phyloP scores from a whole-genome alignment of 1,140 invertebrate genomes.

The Trachymyrmex cornetzi region DNA sequence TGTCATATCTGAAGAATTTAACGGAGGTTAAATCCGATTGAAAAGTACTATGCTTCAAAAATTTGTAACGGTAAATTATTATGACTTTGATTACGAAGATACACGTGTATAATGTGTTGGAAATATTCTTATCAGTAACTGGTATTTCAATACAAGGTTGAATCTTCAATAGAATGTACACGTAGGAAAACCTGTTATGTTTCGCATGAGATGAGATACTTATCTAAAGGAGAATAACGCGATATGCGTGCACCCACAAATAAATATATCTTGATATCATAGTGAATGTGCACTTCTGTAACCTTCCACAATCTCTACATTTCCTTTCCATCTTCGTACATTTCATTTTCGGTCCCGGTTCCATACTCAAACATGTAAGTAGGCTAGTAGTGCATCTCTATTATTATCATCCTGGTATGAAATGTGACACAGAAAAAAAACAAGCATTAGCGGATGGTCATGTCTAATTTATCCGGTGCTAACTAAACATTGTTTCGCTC shows the following conservation, averaged over 20 bases:
- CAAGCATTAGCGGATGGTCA: neutral
- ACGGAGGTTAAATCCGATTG: neutral
- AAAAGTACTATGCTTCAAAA: neutral
- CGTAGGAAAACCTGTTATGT: slow-evolving; percentile 16
- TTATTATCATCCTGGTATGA: slow-evolving; percentile 22
- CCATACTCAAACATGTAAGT: slow-evolving; percentile 44
- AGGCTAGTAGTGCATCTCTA: slow-evolving; percentile 31
- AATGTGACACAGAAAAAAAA: neutral
- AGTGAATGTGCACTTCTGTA: neutral
- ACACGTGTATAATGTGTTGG: slow-evolving; percentile 1
- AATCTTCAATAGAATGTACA: neutral
- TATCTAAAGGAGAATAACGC: neutral
- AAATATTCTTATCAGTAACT: neutral
- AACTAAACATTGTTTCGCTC: neutral
- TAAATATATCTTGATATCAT: neutral
- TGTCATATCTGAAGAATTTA: neutral
- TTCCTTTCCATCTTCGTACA: slow-evolving; percentile 44
- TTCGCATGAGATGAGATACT: slow-evolving; percentile 18
- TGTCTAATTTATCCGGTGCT: neutral
- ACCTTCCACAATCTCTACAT: neutral
- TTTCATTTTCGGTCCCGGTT: slow-evolving; percentile 73
- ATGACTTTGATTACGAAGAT: neutral
- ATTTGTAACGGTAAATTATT: neutral
- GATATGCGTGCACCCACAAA: neutral
- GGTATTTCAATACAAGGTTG: slow-evolving; percentile 1